Evolutionary conservation across 2,113 vertebrate species (phyloP).

Genomic region (Psephotus haematonotus): DNA sequence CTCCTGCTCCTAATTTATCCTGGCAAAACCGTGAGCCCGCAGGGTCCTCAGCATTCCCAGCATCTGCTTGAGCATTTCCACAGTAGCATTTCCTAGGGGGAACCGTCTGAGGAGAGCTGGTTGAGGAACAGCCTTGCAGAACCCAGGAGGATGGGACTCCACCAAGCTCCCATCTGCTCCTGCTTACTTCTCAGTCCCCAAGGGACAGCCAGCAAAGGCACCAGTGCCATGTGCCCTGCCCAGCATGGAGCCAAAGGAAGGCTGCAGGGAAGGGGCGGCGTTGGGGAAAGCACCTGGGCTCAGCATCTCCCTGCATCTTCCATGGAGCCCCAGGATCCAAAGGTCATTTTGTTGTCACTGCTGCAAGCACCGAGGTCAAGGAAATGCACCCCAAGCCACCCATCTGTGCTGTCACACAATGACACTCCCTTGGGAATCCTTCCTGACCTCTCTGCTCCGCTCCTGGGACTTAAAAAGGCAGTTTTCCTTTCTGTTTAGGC

Average conservation of each 20-base stretch:
- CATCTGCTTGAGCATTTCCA: constrained; percentile 7
- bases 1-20: not conserved
- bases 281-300: not conserved
- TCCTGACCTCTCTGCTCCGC: not conserved
- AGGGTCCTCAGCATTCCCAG: constrained; percentile 10
- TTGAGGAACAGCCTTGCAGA: not conserved
- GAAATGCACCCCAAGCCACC: not conserved
- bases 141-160: not conserved
- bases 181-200: not conserved
- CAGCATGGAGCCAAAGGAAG: rapidly evolving
- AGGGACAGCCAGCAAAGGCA: not conserved
- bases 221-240: not conserved
- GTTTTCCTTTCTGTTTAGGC: not conserved
- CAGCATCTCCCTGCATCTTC: not conserved
- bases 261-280: not conserved
- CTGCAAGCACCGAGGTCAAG: not conserved
- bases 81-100: not conserved
- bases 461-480: not conserved
- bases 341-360: not conserved
- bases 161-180: not conserved
- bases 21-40: not conserved
- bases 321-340: not conserved
- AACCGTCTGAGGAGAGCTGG: not conserved
- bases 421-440: not conserved
- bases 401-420: not conserved